Evolutionary conservation across 2,113 vertebrate species (phyloP).

Genomic region (Caracal caracal): DNA sequence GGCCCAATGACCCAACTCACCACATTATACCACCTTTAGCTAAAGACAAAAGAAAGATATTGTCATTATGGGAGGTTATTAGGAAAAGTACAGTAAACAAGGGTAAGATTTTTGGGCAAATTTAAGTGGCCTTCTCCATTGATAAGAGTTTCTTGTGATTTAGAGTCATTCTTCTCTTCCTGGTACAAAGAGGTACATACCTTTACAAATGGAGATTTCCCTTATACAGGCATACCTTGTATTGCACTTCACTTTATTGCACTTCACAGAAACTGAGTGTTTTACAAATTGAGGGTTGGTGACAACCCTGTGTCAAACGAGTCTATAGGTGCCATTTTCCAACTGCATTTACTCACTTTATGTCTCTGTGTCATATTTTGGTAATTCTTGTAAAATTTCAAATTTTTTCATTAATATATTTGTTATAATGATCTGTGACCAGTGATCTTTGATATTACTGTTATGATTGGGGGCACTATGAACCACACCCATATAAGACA

Average conservation of each 20-base stretch:
- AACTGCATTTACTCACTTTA: background rate
- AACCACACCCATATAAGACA: background rate
- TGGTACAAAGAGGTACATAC: background rate
- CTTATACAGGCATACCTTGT: background rate
- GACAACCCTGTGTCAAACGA: background rate
- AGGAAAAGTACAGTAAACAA: background rate
- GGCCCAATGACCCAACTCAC: background rate
- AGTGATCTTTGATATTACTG: background rate
- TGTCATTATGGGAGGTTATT: background rate
- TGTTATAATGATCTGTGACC: background rate
- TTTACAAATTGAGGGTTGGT: background rate
- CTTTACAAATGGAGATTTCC: background rate
- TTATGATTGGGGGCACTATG: background rate
- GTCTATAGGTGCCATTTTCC: background rate
- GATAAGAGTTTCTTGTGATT: background rate
- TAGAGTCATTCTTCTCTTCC: background rate
- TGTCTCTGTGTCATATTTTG: background rate
- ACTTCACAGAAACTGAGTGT: background rate
- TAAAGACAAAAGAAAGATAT: background rate
- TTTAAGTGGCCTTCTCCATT: background rate
- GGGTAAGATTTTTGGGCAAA: background rate
- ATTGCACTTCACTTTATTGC: background rate
- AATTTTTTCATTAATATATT: background rate
- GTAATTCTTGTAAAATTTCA: background rate
- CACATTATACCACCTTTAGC: background rate